Evolutionary conservation across 53 echinoderm and acorn worm genomes (phyloP), one percentile per base, ranked within the genome.

Genomic region (Holothuria leucospilota): DNA sequence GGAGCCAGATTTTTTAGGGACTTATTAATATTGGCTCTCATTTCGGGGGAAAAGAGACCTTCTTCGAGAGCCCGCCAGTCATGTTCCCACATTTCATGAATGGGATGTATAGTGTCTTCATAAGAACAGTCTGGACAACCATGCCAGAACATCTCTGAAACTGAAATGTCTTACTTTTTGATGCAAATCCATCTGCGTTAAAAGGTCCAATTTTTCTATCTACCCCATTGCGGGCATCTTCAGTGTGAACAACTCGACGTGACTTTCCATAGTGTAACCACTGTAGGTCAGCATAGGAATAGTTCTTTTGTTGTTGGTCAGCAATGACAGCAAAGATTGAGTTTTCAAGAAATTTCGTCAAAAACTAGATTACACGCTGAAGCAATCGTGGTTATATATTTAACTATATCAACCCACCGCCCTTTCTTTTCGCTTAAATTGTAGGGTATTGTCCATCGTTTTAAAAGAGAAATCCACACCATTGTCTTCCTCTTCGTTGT

Each of bases 331-430:
- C 85, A 18, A 89, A 27, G 84, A 63, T 62, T 21, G 0, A 77
- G 66, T 29, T 77, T 4, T n/a, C 84, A 30, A 67, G 84, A 89
- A 67, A 84, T 89, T 16, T 77, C 63, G 24, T 84, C 64, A 53
- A 84, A 89, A 13, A 84, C 84, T 8, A 77, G 85, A 42, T 89
- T 63, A 29, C 89, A 89, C 25, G 85, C 90, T 14, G 88, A 87
- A 7, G 95, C 92, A 58, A 90, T 95, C 7, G 90, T 94, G 68
- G 91, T 40, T 7, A 7, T 40, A 40, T 82, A 34, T 30, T 86
- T 40, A 51, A 94, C 90, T 9, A 90, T 88, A 53, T 95, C 95
- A 0, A 92, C 75, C 11, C 92, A 91, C 29, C 60, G 25, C 49
- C 16, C 24, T 12, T 23, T 27, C 10, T 13, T n/a, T 51, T 6